phyloP scores from a whole-genome alignment of 2,888 invertebrate species.

The Metellina segmentata region DNA sequence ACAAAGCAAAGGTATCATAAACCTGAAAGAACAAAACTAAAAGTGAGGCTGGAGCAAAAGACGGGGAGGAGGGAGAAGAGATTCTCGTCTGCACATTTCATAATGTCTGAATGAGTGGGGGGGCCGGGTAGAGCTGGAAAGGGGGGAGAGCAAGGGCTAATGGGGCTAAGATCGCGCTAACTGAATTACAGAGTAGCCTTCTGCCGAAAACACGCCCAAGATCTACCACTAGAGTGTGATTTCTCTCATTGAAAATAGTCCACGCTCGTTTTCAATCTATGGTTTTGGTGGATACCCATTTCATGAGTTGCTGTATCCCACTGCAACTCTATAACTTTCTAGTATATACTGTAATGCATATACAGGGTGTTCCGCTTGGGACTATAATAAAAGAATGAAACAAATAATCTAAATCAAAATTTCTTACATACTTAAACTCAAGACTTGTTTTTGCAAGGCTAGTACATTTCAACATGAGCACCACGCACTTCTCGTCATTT shows the following conservation, averaged over 20 bases:
- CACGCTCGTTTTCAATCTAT: background rate
- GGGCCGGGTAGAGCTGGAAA: background rate
- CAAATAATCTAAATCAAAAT: no score
- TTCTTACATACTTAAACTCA: no score
- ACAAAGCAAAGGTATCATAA: slow-evolving; percentile 71
- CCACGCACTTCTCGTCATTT: no score
- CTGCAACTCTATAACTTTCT: no score
- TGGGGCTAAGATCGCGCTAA: slow-evolving; percentile 69
- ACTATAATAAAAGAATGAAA: no score
- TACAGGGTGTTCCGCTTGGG: no score
- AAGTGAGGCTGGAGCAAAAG: slow-evolving; percentile 45
- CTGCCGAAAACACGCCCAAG: slow-evolving; percentile 68
- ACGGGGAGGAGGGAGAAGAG: slow-evolving; percentile 30
- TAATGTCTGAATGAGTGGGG: slow-evolving; percentile 35
- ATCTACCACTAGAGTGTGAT: slow-evolving; percentile 47
- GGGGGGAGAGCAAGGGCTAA: slow-evolving; percentile 39
- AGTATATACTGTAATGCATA: no score
- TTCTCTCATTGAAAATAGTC: slow-evolving; percentile 68
- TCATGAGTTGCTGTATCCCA: no score
- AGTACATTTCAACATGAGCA: no score
- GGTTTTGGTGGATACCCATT: no score
- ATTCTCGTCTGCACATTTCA: slow-evolving; percentile 44
- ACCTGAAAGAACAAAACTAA: slow-evolving; percentile 56
- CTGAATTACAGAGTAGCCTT: slow-evolving; percentile 75
- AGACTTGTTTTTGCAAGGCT: no score